Base-by-base conservation (phyloP, 2,888 invertebrate genomes). In the Prenolepis imparis region DNA sequence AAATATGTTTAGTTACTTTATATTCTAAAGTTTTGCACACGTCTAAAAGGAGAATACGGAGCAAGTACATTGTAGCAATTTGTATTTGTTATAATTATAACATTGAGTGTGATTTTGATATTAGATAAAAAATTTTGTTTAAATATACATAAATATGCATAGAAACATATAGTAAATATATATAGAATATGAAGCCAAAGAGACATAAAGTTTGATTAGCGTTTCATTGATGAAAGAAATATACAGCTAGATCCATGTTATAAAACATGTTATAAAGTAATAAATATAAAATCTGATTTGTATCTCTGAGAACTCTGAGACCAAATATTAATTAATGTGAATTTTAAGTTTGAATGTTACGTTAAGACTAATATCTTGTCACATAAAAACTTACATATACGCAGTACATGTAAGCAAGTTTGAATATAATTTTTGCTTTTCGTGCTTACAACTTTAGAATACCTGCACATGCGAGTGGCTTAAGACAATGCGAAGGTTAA, bases 401-500 rank as follows among this genome's bases (percentile, higher is more conserved):
- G 1, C 12, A 67, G 21, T 21, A n/a, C n/a, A n/a, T 68, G n/a
- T 11, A 36, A 41, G 21, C 1, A 70, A 21, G 41, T 11, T 52
- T 36, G 15, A 24, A 5, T 28, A n/a, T 44, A 48, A 15, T 39
- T 24, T 8, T 8, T 8, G 18, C 1, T 36, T 36, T 12, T 12
- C 0, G 11, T 12, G 0, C 70, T 57, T 2, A 6, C 12, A 32
- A 18, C 6, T 4, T 24, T n/a, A 78, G 11, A 44, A 55, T 72
- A 1, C 32, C 59, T 80, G 78, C 78, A 78, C 44, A 70, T 70
- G 44, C 41, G 72, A 59, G 67, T 66, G 81, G 83, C n/a, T n/a
- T n/a, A n/a, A n/a, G n/a, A n/a, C n/a, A n/a, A n/a, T n/a, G n/a
- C 84, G 61, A 83, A 82, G 87, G 90, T 90, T 92, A 90, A 92